These are phyloP conservation scores for Drosophila hydei DNA, from an alignment of 1,140 invertebrate genomes.

Conservation along the genomic window DNA sequence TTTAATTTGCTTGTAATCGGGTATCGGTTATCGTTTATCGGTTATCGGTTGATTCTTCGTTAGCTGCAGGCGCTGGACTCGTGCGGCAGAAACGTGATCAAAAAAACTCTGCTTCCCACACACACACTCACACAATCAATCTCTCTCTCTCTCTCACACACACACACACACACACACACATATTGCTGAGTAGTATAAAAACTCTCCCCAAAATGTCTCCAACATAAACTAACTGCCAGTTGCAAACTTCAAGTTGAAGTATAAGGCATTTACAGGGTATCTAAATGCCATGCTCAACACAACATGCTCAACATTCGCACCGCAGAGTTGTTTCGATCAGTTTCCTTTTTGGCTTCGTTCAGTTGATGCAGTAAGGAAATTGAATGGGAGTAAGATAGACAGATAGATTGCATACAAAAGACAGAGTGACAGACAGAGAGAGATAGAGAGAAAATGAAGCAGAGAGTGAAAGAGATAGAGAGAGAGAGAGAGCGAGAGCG, in stretches of 20 bases:
- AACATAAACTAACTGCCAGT: too few species aligned
- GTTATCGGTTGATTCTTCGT: conserved; percentile 38
- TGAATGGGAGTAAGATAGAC: not conserved
- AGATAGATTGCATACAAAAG: not conserved
- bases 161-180: conserved; percentile 20
- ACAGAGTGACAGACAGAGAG: not conserved
- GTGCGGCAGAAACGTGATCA: conserved; percentile 61
- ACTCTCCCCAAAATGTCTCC: conserved; percentile 1
- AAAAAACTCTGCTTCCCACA: conserved; percentile 71
- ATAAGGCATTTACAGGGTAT: too few species aligned
- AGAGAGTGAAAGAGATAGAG: not conserved
- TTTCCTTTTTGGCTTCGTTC: conserved; percentile 37
- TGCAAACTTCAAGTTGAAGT: too few species aligned
- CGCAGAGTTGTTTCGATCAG: conserved; percentile 79
- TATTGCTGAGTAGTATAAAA: not conserved
- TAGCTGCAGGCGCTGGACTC: conserved; percentile 35
- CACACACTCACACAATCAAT: conserved; percentile 33
- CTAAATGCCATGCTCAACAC: not conserved
- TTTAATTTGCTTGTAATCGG: conserved; percentile 14
- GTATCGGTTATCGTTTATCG: conserved; percentile 19
- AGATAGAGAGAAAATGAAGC: not conserved
- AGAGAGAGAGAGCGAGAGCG: not conserved
- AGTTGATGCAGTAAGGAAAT: conserved; percentile 13
- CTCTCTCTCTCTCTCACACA: conserved; percentile 13
- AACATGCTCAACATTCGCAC: conserved; percentile 47